Evolutionary conservation across 2,888 invertebrate genomes (phyloP).

Genomic region (Xylophagus ater): DNA sequence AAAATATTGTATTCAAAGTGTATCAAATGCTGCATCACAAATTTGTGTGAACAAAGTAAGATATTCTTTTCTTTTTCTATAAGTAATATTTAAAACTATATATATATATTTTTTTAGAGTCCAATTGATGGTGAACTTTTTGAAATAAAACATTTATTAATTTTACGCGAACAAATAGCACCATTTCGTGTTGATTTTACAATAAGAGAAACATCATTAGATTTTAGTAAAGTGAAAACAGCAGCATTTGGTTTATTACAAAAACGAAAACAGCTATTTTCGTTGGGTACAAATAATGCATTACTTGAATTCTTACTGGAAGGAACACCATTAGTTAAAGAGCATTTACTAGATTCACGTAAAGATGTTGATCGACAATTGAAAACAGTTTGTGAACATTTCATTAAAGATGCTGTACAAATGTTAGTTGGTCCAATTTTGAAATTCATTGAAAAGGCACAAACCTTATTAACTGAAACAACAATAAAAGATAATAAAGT

Average conservation of each 20-base stretch:
- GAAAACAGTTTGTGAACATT: constrained; percentile 78
- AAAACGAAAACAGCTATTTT: constrained; percentile 76
- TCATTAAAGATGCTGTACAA: constrained; percentile 70
- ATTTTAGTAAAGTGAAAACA: constrained; percentile 85
- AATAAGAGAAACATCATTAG: constrained; percentile 83
- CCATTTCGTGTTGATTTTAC: constrained; percentile 95
- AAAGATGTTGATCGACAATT: constrained; percentile 91
- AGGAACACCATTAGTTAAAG: constrained; percentile 87
- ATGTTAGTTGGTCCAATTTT: constrained; percentile 64
- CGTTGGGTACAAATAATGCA: constrained; percentile 78
- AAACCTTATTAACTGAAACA: constrained; percentile 22
- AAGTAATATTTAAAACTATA: not conserved
- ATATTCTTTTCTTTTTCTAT: constrained; percentile 4
- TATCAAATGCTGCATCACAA: constrained; percentile 66
- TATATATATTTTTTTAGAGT: constrained; percentile 40
- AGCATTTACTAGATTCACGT: constrained; percentile 85
- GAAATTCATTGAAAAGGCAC: constrained; percentile 62
- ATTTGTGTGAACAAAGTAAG: constrained; percentile 61
- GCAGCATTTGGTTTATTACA: constrained; percentile 67
- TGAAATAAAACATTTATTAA: constrained; percentile 93
- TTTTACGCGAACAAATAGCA: constrained; percentile 93
- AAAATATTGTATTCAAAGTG: constrained; percentile 80
- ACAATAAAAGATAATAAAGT: constrained; percentile 9
- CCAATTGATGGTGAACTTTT: constrained; percentile 92
- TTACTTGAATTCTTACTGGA: constrained; percentile 83